Evolutionary conservation across 2,797 vertebrate species (phyloP).

Genomic region (Phoeniculus purpureus): DNA sequence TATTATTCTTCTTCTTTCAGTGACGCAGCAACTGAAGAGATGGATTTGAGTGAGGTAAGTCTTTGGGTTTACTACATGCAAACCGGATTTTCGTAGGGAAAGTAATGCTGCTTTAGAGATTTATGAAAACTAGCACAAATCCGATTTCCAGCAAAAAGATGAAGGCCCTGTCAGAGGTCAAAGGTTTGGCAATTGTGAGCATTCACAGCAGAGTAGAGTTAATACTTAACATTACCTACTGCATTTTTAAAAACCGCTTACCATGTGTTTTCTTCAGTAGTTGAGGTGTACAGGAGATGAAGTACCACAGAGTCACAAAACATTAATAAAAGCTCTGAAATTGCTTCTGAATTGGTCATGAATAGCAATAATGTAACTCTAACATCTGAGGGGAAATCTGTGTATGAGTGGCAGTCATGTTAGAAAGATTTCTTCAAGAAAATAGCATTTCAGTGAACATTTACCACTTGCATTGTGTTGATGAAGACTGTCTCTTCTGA

Average conservation of each 20-base stretch:
- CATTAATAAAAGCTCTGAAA: not conserved
- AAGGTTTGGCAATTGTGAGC: not conserved
- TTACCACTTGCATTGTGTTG: not conserved
- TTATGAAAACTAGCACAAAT: not conserved
- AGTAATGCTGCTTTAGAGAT: not conserved
- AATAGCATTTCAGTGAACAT: not conserved
- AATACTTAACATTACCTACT: not conserved
- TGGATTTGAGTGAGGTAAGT: slow-evolving; percentile 66
- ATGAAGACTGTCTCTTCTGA: not conserved
- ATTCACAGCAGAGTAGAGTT: not conserved
- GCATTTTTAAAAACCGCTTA: not conserved
- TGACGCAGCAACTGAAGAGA: slow-evolving; percentile 58
- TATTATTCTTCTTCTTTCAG: slow-evolving; percentile 66
- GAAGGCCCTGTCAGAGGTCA: not conserved
- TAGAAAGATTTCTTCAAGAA: not conserved
- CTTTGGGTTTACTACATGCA: not conserved
- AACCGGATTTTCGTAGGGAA: not conserved
- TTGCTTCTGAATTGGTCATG: not conserved
- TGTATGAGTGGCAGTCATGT: not conserved
- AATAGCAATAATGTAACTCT: not conserved
- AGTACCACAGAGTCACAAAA: not conserved
- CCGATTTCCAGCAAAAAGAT: not conserved
- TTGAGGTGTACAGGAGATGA: not conserved
- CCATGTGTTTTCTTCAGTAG: not conserved
- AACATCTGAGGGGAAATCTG: not conserved